phyloP scores from a whole-genome alignment of 2,797 vertebrate species.

The Pipistrellus pipistrellus region DNA sequence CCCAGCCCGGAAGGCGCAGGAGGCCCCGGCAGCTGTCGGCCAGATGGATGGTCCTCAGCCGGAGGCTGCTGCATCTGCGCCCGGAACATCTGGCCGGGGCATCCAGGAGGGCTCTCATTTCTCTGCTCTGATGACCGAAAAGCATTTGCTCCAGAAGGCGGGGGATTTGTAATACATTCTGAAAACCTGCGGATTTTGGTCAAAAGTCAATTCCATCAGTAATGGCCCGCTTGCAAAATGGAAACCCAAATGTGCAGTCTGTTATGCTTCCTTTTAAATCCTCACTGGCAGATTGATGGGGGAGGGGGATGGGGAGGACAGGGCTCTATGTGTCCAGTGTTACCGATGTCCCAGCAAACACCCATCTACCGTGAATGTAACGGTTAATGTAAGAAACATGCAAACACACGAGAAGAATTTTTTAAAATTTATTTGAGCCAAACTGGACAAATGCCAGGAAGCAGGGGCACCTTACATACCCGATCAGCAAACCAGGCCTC shows the following conservation, averaged over 20 bases:
- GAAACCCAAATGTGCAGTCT: not conserved
- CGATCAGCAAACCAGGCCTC: too few species aligned
- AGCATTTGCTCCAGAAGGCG: not conserved
- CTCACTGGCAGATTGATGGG: not conserved
- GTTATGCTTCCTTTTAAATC: not conserved
- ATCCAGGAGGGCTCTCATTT: not conserved
- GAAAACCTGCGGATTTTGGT: not conserved
- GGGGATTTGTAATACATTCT: not conserved
- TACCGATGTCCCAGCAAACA: not conserved
- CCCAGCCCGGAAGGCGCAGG: not conserved
- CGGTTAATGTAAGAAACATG: too few species aligned
- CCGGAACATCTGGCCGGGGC: conserved; percentile 37
- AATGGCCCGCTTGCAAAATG: not conserved
- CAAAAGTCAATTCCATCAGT: not conserved
- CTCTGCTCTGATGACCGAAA: not conserved
- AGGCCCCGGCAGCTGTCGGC: conserved; percentile 16
- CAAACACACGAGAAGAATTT: too few species aligned
- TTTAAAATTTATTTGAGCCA: too few species aligned
- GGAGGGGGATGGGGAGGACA: too few species aligned
- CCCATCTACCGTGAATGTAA: too few species aligned
- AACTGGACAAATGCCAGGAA: too few species aligned
- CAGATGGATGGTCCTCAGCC: conserved; percentile 59
- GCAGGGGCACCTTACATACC: too few species aligned
- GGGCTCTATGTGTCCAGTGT: not conserved
- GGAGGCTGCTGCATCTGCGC: not conserved